Percentiles rank a stretch among this genome's conserved stretches.
phyloP scores from a whole-genome alignment of 2,113 vertebrate genomes.

The Aix galericulata region DNA sequence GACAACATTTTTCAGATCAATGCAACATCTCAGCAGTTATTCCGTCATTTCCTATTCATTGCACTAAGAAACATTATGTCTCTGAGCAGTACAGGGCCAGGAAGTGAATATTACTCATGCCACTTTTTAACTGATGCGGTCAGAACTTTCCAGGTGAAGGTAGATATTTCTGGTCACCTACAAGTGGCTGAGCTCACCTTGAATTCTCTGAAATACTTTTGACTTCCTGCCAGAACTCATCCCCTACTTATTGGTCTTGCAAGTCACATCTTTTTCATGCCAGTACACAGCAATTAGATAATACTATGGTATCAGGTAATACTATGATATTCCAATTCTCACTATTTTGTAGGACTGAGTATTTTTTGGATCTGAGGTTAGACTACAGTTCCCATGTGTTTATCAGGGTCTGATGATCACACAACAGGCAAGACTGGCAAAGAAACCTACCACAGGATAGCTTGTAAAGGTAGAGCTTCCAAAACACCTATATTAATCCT shows the following conservation, averaged over 20 bases:
- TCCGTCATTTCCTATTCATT: slow-evolving; percentile 29
- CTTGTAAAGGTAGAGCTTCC: background rate
- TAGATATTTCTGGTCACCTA: background rate
- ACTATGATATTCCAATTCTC: background rate
- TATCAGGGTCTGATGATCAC: background rate
- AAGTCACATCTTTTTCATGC: background rate
- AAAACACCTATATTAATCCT: slow-evolving; percentile 27
- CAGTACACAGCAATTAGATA: background rate
- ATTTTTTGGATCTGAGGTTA: background rate
- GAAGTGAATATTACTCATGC: background rate
- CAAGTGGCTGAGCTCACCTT: background rate
- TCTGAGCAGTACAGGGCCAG: background rate
- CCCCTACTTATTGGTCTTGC: background rate
- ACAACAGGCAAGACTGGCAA: background rate
- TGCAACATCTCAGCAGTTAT: background rate
- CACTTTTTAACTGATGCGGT: background rate
- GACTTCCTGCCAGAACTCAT: background rate
- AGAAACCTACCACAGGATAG: background rate
- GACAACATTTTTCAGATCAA: background rate
- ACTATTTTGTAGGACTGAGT: background rate
- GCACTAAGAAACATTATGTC: background rate
- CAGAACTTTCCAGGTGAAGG: background rate
- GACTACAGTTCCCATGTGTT: background rate
- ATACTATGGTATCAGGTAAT: background rate
- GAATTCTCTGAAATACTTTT: slow-evolving; percentile 12